These are phyloP conservation scores for Oenanthe oenanthe DNA, from an alignment of 2,113 vertebrate genomes.

Conservation along the genomic window DNA sequence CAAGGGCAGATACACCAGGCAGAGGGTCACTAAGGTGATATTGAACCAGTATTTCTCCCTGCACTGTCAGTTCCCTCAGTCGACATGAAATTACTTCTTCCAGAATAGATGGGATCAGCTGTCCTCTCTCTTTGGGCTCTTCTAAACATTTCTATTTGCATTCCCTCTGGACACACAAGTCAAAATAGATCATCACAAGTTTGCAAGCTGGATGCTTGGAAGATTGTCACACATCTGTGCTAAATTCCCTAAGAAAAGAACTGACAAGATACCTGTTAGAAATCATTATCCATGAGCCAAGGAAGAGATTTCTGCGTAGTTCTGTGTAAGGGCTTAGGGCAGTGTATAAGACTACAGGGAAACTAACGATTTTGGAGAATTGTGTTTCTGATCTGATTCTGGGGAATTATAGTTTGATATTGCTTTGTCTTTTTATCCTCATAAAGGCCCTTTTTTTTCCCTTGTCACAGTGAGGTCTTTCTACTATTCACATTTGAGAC, in stretches of 20 bases:
- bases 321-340: not conserved
- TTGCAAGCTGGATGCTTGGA: not conserved
- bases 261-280: not conserved
- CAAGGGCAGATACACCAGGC: not conserved
- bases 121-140: not conserved
- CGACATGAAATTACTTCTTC: not conserved
- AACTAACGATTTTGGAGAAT: not conserved
- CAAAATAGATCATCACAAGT: not conserved
- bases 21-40: not conserved
- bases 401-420: not conserved
- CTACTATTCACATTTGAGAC: not conserved
- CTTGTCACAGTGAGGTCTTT: not conserved
- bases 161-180: not conserved
- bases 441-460: slow-evolving; percentile 3
- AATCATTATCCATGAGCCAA: not conserved
- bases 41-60: not conserved
- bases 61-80: not conserved
- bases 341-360: not conserved
- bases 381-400: slow-evolving; percentile 16
- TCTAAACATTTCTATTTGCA: not conserved
- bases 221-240: not conserved
- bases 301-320: not conserved
- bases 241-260: not conserved
- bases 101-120: not conserved
- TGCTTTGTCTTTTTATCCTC: slow-evolving; percentile 17